Percentiles rank a stretch among this genome's conserved stretches.
phyloP scores from a whole-genome alignment of 53 echinoderm and acorn worm species.

The Antedon mediterranea region DNA sequence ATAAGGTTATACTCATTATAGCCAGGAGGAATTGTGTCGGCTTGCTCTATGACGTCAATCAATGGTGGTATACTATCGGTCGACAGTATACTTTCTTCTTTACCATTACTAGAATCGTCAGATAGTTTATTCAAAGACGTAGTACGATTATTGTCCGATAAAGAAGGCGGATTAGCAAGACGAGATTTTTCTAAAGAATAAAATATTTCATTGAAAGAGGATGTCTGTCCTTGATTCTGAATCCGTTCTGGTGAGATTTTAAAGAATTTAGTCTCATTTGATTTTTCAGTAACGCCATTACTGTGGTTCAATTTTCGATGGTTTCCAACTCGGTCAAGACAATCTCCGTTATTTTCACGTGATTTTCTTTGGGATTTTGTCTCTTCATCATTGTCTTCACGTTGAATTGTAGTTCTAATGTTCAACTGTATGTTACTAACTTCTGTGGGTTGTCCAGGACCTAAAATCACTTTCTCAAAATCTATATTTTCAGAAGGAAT shows the following conservation, averaged over 20 bases:
- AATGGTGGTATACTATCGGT: background rate
- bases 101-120: background rate
- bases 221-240: background rate
- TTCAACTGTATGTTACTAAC: background rate
- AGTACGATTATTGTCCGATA: no score
- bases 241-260: no score
- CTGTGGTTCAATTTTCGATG: no score
- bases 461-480: background rate
- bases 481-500: background rate
- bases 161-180: no score
- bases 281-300: no score
- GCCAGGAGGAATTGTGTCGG: background rate
- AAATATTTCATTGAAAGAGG: background rate
- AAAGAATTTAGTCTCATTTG: no score
- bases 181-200: background rate
- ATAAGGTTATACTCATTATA: background rate
- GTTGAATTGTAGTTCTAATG: background rate
- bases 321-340: background rate
- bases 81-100: background rate
- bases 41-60: background rate
- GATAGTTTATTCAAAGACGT: background rate
- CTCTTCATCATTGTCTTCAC: background rate
- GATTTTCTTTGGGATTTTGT: background rate
- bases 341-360: background rate
- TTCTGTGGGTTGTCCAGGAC: background rate